Percentiles rank a stretch among this genome's conserved stretches.
Conservation (phyloP, 92 coral and sea anemone genomes). For the Epizoanthus rinbou region DNA sequence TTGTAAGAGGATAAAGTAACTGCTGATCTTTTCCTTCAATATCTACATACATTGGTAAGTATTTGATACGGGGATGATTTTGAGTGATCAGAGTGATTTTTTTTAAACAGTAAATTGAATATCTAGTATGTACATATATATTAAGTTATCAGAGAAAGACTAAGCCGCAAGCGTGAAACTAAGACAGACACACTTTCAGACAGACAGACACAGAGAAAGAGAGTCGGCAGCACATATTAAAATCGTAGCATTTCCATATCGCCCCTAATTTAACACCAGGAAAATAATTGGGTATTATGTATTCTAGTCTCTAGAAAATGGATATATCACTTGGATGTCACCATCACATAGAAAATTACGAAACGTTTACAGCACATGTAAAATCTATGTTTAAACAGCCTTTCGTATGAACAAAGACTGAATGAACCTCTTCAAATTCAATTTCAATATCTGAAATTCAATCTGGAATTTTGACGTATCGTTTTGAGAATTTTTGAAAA, state of each 20-base stretch:
- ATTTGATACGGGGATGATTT: background rate
- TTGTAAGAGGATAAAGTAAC: background rate
- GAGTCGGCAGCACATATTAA: no score
- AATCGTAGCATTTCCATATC: no score
- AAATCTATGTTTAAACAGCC: slow-evolving; percentile 41
- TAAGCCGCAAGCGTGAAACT: no score
- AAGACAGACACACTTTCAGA: no score
- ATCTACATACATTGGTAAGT: background rate
- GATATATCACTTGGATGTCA: background rate
- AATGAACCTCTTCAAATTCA: background rate
- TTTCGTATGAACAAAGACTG: slow-evolving; percentile 22
- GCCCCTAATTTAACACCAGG: no score
- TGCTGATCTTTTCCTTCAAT: background rate
- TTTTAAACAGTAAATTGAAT: no score
- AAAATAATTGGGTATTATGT: no score
- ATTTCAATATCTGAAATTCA: slow-evolving; percentile 32
- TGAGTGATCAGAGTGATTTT: background rate
- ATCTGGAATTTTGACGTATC: slow-evolving; percentile 28
- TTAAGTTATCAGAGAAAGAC: slow-evolving; percentile 11
- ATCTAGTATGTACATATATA: background rate
- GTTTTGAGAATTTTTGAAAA: slow-evolving; percentile 3
- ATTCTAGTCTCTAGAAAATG: background rate
- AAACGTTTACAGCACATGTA: slow-evolving; percentile 15
- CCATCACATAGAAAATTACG: slow-evolving; percentile 1
- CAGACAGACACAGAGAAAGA: no score